phyloP scores from a whole-genome alignment of 1,140 invertebrate genomes.

The roundworm (Caenorhabditis elegans) region WBcel235 BX284606.5:16131001-16131500 shows the following conservation, averaged over 20 bases:
- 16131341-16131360: background rate
- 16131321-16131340: slow-evolving; percentile 13
- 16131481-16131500: background rate
- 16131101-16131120: too few relatives aligned
- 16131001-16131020: too few relatives aligned
- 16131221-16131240: slow-evolving; percentile 30
- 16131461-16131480: background rate
- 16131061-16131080: background rate
- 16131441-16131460: background rate
- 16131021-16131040: too few relatives aligned
- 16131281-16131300: background rate
- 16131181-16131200: slow-evolving; percentile 33
- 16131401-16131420: background rate
- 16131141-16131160: background rate
- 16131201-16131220: slow-evolving; percentile 30
- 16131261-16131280: background rate
- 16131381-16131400: background rate
- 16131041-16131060: too few relatives aligned
- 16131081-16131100: background rate
- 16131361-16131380: background rate
- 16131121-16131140: background rate
- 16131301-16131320: slow-evolving; percentile 16
- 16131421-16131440: too few relatives aligned
- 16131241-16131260: slow-evolving; percentile 23
- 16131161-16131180: background rate